Evolutionary conservation across 1,140 invertebrate genomes (phyloP), one percentile per base, ranked within the genome.

Genomic region (Lethrus apterus): DNA sequence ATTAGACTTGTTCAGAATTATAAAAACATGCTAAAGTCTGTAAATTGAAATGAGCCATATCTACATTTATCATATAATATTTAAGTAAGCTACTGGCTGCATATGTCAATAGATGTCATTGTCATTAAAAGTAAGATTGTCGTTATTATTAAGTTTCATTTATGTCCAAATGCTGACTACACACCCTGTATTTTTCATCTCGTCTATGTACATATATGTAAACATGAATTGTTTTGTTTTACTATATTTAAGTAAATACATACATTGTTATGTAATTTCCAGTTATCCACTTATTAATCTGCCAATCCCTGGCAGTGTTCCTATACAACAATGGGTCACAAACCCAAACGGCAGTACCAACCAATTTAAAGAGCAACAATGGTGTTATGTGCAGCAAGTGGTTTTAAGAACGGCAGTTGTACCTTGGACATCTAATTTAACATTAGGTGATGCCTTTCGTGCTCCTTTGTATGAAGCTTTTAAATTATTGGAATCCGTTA

Each of bases 391-490:
- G 14, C 91, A 89, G 64, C 88, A 91, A 73, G 83, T 89, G 44
- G 73, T 81, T 19, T 65, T 84, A 50, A 70, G 73, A 43, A 61
- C 64, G 3, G 65, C 85, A 48, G 89, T 96, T 14, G 75, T 85
- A 44, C 93, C 92, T 48, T 96, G 92, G 92, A 77, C 75, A 36
- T 72, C 77, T 50, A 80, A 86, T 54, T 68, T 95, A 44, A 78
- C 80, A 51, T 67, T 92, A 50, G 82, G 83, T 60, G 92, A 95
- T 77, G 89, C 89, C 33, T 92, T 93, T 64, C 74, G 89, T 57
- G 89, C 82, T 14, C 90, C 92, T 19, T 70, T 96, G 1, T 80
- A 83, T 57, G 85, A 90, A 71, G 80, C 89, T 20, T 95, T 94
- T 70, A 80, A 86, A 65, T 70, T 95, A 32, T 62, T 93, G 30